Evolutionary conservation across 2,888 invertebrate genomes (phyloP).

Genomic region (Chalcosyrphus nemorum): DNA sequence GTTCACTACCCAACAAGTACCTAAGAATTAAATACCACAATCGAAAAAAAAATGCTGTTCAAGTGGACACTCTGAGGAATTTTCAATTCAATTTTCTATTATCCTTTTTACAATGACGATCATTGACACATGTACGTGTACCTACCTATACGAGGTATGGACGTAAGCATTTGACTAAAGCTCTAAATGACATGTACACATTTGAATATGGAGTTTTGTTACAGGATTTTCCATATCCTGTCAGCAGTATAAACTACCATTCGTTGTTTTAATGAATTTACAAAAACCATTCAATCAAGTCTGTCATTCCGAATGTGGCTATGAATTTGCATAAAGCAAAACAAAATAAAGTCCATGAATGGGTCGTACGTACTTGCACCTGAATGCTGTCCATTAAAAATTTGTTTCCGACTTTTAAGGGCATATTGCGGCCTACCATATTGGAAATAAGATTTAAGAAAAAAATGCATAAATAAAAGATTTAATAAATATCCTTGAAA

Average conservation of each 20-base stretch:
- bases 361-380: too few species aligned
- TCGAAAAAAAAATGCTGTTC: conserved; percentile 30
- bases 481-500: too few species aligned
- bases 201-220: conserved; percentile 28
- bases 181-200: conserved; percentile 36
- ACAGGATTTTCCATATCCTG: too few species aligned
- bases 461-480: too few species aligned
- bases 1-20: background rate
- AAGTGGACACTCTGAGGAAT: conserved; percentile 45
- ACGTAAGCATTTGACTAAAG: conserved; percentile 41
- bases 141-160: background rate
- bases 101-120: conserved; percentile 54
- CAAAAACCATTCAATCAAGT: background rate
- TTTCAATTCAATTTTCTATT: conserved; percentile 69
- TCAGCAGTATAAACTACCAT: background rate
- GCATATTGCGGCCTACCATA: too few species aligned
- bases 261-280: conserved; percentile 4
- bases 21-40: conserved; percentile 36
- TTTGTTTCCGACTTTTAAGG: too few species aligned
- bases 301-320: background rate
- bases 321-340: background rate
- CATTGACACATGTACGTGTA: conserved; percentile 19
- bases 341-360: too few species aligned
- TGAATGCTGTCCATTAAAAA: too few species aligned
- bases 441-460: too few species aligned